Base-by-base conservation (phyloP, 1,140 invertebrate species). In the Neodiprion pinetum region DNA sequence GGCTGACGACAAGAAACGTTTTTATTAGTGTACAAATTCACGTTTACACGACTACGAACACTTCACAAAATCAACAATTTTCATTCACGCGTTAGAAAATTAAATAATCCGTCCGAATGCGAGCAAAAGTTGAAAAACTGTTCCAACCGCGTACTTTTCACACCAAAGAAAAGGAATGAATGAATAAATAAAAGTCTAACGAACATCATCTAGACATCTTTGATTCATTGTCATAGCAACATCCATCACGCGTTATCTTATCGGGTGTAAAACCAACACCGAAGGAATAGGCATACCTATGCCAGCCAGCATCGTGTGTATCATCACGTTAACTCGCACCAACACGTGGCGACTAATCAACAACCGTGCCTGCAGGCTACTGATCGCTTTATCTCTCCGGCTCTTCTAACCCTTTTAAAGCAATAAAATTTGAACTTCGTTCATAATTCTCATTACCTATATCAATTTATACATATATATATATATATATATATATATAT, bases 171-270 rank as follows among this genome's bases (percentile, higher is more conserved):
- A 68, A 21, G 67, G 21, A 28, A 68, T 9, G 21, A 68, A 68
- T 11, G 17, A 21, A 68, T 11, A 68, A 4, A 68, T 11, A 40
- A 68, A 68, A 1, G 67, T 1, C n/a, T 53, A 1, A 68, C 17
- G 17, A 68, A 68, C 17, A 68, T 68, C 67, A 68, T 17, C 67
- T 40, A 40, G 67, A 68, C 67, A 40, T 68, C 67, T 68, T 68
- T 68, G 67, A 68, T 68, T 68, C 67, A 68, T 68, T 40, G 67
- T 40, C 9, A 68, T 68, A 68, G 67, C 17, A 68, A 68, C 67
- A 68, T 68, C 67, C 67, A 68, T 68, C 67, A 68, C 11, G 11
- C 10, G 11, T 21, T 68, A 68, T 68, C 67, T 68, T 14, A 68
- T 68, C 67, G n/a, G 11, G 9, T 40, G 1, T 2, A 40, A 68